A percentile compares a stretch with the other conserved stretches of the same genome.
Evolutionary conservation across 1,140 invertebrate genomes (phyloP).

Genomic region (Macrotrachela quadricornifera): DNA sequence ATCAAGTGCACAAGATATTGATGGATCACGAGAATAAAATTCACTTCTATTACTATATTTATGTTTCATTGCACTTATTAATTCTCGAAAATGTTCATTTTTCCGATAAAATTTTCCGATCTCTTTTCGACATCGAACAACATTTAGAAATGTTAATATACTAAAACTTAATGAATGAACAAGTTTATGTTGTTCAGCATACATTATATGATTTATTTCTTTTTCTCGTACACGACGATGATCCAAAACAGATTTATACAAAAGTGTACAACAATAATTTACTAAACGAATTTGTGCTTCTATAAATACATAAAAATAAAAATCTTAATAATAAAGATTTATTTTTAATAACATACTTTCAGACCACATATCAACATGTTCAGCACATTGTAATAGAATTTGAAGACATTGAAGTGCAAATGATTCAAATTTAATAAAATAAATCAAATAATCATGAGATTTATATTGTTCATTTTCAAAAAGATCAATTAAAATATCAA

Average conservation of each 20-base stretch:
- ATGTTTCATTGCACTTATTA: too few species aligned
- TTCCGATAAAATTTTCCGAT: too few species aligned
- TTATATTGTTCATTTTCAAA: not conserved
- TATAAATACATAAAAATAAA: too few species aligned
- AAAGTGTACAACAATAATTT: constrained; percentile 1
- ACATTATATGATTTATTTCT: constrained; percentile 1
- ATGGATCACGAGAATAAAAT: too few species aligned
- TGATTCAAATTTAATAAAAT: constrained; percentile 8
- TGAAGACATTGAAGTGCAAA: constrained; percentile 1
- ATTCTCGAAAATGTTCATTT: too few species aligned
- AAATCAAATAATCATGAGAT: not conserved
- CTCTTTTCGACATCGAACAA: too few species aligned
- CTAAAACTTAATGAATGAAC: constrained; percentile 2
- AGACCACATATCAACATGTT: not conserved
- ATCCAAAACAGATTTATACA: not conserved
- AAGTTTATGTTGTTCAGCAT: not conserved
- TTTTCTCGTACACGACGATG: not conserved
- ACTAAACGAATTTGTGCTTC: not conserved
- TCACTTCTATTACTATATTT: too few species aligned
- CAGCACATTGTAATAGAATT: not conserved
- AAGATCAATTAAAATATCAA: not conserved
- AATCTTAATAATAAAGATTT: too few species aligned
- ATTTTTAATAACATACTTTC: not conserved
- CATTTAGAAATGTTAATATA: not conserved
- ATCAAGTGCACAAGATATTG: too few species aligned